Percentiles rank a stretch among this genome's conserved stretches.
Conservation (phyloP, 2,797 vertebrate genomes). For the Parauchenoglanis punctatus region DNA sequence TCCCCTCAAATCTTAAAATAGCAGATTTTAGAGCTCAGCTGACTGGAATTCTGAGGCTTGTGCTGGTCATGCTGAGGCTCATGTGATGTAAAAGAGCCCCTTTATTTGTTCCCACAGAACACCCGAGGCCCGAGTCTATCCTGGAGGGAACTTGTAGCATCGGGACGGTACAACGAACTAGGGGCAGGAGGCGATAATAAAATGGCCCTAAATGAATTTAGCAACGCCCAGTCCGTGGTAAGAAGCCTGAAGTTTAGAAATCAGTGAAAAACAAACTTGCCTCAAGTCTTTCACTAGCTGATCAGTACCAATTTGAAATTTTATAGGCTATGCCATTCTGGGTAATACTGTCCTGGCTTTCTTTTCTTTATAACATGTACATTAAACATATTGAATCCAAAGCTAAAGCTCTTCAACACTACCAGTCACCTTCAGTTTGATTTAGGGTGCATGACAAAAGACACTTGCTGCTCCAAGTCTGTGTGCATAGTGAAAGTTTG, state of each 20-base stretch:
- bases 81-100: not conserved
- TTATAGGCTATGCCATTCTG: not conserved
- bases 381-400: not conserved
- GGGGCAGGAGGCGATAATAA: constrained; percentile 76
- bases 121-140: constrained; percentile 52
- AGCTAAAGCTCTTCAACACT: not conserved
- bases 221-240: constrained; percentile 77
- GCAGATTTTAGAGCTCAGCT: constrained; percentile 4
- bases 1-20: not conserved
- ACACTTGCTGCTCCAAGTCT: no score
- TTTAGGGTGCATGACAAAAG: not conserved
- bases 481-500: not conserved
- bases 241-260: constrained; percentile 49
- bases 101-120: constrained; percentile 56
- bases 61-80: constrained; percentile 12
- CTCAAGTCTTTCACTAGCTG: not conserved
- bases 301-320: not conserved
- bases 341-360: not conserved
- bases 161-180: constrained; percentile 71
- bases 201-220: constrained; percentile 80
- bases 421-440: not conserved
- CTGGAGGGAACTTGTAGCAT: constrained; percentile 59
- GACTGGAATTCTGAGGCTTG: constrained; percentile 21
- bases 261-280: not conserved
- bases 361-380: not conserved